A percentile compares a stretch with the other conserved stretches of the same genome.
Evolutionary conservation across 2,888 invertebrate genomes (phyloP).

Genomic region (Gari tellinella): DNA sequence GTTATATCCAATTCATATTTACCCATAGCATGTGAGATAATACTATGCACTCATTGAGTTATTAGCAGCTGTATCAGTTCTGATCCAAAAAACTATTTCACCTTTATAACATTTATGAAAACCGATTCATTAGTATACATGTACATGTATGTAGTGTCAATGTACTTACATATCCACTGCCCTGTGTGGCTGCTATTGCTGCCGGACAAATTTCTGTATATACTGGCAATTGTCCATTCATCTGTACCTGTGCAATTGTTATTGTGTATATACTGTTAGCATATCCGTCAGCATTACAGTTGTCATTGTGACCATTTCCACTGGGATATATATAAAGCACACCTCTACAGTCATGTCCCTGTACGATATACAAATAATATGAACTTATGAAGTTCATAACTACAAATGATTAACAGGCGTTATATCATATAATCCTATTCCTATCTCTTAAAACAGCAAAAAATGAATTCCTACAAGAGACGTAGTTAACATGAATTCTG

Average conservation of each 20-base stretch:
- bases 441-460: not conserved
- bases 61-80: no score
- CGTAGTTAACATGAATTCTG: not conserved
- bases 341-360: constrained; percentile 7
- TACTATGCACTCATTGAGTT: no score
- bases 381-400: no score
- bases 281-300: constrained; percentile 20
- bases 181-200: constrained; percentile 5
- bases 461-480: not conserved
- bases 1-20: no score
- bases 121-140: no score
- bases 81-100: no score
- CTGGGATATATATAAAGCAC: constrained; percentile 5
- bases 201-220: constrained; percentile 10
- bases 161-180: no score
- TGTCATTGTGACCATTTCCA: constrained; percentile 17
- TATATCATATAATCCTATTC: not conserved
- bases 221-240: not conserved
- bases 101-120: no score
- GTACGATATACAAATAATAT: not conserved
- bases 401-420: no score
- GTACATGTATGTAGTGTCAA: no score
- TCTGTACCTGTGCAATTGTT: constrained; percentile 1
- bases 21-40: no score
- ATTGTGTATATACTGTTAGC: constrained; percentile 16